A percentile compares a stretch with the other conserved stretches of the same genome.
Evolutionary conservation across 2,797 vertebrate genomes (phyloP).

Genomic region (Coilia nasus): DNA sequence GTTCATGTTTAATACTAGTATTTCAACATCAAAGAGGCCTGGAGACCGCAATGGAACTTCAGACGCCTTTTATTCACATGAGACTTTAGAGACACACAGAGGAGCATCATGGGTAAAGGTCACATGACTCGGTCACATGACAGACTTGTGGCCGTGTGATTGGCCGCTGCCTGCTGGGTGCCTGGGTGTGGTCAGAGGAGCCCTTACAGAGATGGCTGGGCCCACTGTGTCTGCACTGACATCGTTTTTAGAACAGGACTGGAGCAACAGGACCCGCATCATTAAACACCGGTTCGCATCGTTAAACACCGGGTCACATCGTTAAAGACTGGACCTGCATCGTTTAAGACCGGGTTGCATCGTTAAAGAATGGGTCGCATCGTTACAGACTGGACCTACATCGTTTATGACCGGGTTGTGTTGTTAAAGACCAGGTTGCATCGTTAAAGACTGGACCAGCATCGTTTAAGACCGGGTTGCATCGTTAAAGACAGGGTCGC

Average conservation of each 20-base stretch:
- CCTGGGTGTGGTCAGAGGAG: neutral
- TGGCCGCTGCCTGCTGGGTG: neutral
- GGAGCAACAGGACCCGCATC: neutral
- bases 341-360: too few species aligned
- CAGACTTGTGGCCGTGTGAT: neutral
- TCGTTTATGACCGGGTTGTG: too few species aligned
- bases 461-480: too few species aligned
- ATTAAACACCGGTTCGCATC: too few species aligned
- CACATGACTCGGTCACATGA: neutral
- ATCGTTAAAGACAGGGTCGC: too few species aligned
- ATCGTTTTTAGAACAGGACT: neutral
- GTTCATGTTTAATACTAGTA: conserved; percentile 14
- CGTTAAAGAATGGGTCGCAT: too few species aligned
- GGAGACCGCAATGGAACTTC: neutral
- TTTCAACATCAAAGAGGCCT: neutral
- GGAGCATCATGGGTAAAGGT: neutral
- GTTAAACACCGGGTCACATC: too few species aligned
- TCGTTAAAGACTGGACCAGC: neutral
- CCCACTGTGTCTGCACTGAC: neutral
- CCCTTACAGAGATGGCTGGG: neutral
- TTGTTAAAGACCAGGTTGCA: too few species aligned
- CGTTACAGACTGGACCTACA: too few species aligned
- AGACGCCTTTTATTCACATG: neutral
- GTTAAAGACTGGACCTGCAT: too few species aligned
- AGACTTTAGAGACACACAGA: neutral